Evolutionary conservation across 2,888 invertebrate genomes (phyloP), one percentile per base, ranked within the genome.

Genomic region (Timema cristinae): DNA sequence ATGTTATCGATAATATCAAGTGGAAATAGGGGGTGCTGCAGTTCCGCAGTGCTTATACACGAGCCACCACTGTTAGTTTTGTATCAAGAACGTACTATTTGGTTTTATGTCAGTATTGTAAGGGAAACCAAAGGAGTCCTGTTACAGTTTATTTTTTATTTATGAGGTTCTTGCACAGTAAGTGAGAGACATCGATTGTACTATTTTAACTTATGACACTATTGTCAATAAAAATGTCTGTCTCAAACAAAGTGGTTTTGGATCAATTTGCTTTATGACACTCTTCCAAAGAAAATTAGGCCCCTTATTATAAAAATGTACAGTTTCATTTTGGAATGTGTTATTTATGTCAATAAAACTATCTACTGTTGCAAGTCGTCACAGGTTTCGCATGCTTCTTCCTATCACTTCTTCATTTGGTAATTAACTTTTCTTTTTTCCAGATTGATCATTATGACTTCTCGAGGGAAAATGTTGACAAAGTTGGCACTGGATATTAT

Each of bases 311-410:
- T 1, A 4, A 54, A 54, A 54, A 54, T 54, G 54, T 54, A 4
- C 54, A 54, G 54, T 54, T 54, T 54, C 54, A 54, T 54, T 54
- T 54, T 54, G 11, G 54, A 54, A 54, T 54, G 54, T 54, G 54
- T 54, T 4, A 54, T 54, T 2, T 2, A 2, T 54, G 54, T 54
- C 54, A 54, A 4, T 54, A 54, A 54, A 54, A 54, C 54, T 13
- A 54, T 54, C 54, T 54, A 54, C 54, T 54, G 54, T 54, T 54
- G 54, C 54, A 54, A 54, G 54, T 54, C 54, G n/a, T 54, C 54
- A 54, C 54, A 54, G 54, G n/a, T 54, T 54, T 11, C 54, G 54
- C 54, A 54, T 54, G n/a, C 11, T 54, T 54, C n/a, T 54, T 11
- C 54, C 54, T 54, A n/a, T 54, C 54, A 54, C 54, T 54, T 54